Base-by-base conservation (phyloP, 2,113 vertebrate genomes). In the Cnemophilus loriae region DNA sequence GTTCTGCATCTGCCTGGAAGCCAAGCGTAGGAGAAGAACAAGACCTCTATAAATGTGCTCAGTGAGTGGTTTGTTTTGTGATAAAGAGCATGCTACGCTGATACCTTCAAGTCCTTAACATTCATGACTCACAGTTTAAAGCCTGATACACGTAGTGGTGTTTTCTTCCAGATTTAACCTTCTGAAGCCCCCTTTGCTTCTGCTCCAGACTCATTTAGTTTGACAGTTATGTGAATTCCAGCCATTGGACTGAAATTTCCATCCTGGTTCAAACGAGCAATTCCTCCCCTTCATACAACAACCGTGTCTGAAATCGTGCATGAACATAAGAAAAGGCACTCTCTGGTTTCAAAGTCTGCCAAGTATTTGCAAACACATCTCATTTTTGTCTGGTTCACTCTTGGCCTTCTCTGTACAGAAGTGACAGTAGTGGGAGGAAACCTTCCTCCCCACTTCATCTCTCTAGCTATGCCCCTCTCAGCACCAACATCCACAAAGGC, bases 51-150 rank as follows among this genome's bases (percentile, higher is more conserved):
- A 95, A 91, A 85, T 59, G 78, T 5, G 2, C 60, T 95, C 70
- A 80, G 85, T 42, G 63, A 85, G 49, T 53, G 86, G 88, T 92
- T 95, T 96, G 82, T 82, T 96, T 90, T 94, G 75, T 71, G 87
- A 88, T 68, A 91, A 91, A 96, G 59, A 85, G 35, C 69, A 63
- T 32, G 47, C 39, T 91, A 65, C 55, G 33, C 50, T 76, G 87
- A 83, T 96, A 89, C 63, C 67, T 95, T 83, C 82, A 94, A 95
- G 56, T 84, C 52, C 93, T 91, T 96, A 84, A 70, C 78, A 93
- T 91, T 87, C 70, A 87, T 83, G 84, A 95, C 70, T 89, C 90
- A 83, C 67, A 84, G 13, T 87, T 92, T 90, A 93, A 93, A 92
- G 33, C 50, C 79, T 88, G 69, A 83, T 90, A 65, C 64, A 74